Conservation (phyloP, 1,140 invertebrate genomes). For the Pseudomyrmex cubaensis region DNA sequence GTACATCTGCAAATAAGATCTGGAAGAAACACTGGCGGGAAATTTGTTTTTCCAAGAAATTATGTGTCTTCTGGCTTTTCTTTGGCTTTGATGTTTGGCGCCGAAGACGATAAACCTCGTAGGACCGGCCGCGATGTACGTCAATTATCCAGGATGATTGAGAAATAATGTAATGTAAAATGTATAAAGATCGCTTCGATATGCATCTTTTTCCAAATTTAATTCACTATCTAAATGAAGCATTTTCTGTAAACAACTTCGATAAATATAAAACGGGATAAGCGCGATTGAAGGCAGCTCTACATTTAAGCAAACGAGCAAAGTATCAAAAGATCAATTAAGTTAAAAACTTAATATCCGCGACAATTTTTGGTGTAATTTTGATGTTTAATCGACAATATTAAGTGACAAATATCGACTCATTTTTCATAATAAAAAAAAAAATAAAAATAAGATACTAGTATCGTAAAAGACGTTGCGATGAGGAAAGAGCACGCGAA, state of each 20-base stretch:
- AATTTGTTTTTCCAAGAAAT: neutral
- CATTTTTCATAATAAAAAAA: no score
- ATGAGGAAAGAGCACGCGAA: no score
- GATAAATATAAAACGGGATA: no score
- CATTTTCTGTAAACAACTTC: neutral
- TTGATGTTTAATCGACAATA: no score
- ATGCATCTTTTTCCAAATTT: neutral
- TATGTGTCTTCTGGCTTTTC: neutral
- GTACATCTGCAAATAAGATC: constrained; percentile 30
- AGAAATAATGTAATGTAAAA: constrained; percentile 2
- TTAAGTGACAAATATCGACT: no score
- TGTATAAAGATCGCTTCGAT: neutral
- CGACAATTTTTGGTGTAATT: no score
- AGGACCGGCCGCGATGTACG: neutral
- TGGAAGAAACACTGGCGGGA: neutral
- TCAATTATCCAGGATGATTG: constrained; percentile 19
- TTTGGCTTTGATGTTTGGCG: constrained; percentile 22
- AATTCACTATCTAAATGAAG: neutral
- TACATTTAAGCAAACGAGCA: no score
- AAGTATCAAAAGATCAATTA: no score
- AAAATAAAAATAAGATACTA: no score
- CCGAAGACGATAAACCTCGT: constrained; percentile 3
- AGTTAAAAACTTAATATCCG: no score
- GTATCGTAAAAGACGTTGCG: no score
- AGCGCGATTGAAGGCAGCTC: no score